These are phyloP conservation scores for Paraescarpia echinospica DNA, from an alignment of 1,140 invertebrate genomes.

Conservation along the genomic window DNA sequence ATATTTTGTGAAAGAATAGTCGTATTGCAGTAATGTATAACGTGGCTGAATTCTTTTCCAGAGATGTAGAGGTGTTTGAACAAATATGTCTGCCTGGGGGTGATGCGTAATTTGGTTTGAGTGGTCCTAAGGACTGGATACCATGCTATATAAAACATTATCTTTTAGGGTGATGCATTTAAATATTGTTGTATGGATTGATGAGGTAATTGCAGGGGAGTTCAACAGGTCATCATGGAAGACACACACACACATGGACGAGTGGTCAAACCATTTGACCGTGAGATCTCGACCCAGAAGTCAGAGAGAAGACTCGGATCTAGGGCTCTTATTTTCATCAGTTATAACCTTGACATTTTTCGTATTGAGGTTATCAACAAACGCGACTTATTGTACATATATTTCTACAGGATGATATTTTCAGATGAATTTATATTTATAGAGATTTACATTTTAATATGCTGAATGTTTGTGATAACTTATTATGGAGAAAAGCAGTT, in stretches of 20 bases:
- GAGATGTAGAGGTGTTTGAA: too few species aligned
- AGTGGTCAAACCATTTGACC: not conserved
- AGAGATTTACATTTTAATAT: not conserved
- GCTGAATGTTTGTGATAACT: not conserved
- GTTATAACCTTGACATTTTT: not conserved
- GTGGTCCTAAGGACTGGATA: too few species aligned
- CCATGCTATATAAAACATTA: too few species aligned
- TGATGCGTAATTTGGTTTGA: too few species aligned
- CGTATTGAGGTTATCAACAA: not conserved
- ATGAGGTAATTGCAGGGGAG: not conserved
- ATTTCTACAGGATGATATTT: not conserved
- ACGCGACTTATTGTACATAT: not conserved
- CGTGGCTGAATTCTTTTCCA: too few species aligned
- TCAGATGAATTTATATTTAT: slow-evolving; percentile 12
- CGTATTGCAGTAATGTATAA: too few species aligned
- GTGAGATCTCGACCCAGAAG: not conserved
- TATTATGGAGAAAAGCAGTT: not conserved
- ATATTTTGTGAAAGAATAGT: too few species aligned
- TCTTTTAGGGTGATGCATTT: not conserved
- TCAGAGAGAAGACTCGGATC: not conserved
- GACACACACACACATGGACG: not conserved
- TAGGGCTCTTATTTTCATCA: not conserved
- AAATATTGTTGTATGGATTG: not conserved
- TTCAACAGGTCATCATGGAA: not conserved
- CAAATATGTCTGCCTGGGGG: too few species aligned